Conservation (phyloP, 2,113 vertebrate species). For the Brachirus orientalis region DNA sequence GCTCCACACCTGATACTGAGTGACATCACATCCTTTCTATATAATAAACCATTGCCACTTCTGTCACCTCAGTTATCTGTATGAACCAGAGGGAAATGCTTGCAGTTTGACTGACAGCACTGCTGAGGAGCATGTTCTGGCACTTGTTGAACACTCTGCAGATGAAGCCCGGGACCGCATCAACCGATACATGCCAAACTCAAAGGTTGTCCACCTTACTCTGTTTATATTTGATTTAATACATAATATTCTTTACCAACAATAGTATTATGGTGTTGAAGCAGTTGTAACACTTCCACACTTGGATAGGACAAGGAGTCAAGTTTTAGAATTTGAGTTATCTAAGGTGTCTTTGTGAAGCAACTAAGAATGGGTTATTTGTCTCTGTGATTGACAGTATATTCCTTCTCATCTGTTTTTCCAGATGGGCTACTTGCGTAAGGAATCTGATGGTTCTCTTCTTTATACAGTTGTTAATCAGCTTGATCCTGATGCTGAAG, state of each 20-base stretch:
- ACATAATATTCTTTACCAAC: background rate
- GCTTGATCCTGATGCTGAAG: conserved; percentile 90
- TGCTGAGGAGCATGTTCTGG: conserved; percentile 95
- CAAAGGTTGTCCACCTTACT: conserved; percentile 84
- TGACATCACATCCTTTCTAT: background rate
- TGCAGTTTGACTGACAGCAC: conserved; percentile 98
- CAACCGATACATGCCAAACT: conserved; percentile 90
- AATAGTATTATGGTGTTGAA: too few species aligned
- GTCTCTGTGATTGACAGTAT: background rate
- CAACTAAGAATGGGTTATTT: background rate
- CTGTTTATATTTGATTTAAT: background rate
- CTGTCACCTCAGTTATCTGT: conserved; percentile 85
- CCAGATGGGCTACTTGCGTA: conserved; percentile 94
- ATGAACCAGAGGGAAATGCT: conserved; percentile 94
- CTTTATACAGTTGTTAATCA: conserved; percentile 93
- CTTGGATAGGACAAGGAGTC: too few species aligned
- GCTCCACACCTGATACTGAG: background rate
- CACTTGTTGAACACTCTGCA: conserved; percentile 94
- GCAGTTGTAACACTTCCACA: too few species aligned
- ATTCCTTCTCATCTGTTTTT: conserved; percentile 46
- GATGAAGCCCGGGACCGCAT: conserved; percentile 96
- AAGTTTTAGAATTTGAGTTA: too few species aligned
- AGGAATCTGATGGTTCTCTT: conserved; percentile 87
- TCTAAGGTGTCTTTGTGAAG: background rate
- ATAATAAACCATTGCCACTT: conserved; percentile 9